Evolutionary conservation across 2,113 vertebrate species (phyloP).

Genomic region (Labeo rohita): DNA sequence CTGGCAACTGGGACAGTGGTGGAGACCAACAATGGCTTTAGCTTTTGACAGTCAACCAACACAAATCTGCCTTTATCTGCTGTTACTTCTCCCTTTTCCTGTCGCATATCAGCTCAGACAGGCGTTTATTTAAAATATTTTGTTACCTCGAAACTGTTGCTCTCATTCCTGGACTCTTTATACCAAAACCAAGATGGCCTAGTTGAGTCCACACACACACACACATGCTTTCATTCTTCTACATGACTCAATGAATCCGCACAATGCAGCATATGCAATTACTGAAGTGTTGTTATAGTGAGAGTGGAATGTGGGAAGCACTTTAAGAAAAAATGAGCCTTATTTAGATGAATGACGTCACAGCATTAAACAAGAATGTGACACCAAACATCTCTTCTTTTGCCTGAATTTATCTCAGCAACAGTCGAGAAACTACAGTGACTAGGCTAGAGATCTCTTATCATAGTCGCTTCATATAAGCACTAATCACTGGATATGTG

Average conservation of each 20-base stretch:
- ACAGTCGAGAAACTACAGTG: background rate
- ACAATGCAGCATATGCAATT: slow-evolving; percentile 3
- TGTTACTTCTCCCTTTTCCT: background rate
- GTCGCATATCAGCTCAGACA: background rate
- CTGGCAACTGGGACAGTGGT: background rate
- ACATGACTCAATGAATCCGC: background rate
- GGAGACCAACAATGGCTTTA: background rate
- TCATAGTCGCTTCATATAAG: too few relatives aligned
- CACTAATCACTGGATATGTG: too few relatives aligned
- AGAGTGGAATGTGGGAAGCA: background rate
- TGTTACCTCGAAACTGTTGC: background rate
- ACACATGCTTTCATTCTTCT: background rate
- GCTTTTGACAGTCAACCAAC: background rate
- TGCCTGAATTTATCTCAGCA: background rate
- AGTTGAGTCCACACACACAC: background rate
- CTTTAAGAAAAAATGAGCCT: background rate
- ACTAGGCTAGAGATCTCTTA: background rate
- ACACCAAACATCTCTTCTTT: background rate
- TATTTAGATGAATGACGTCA: background rate
- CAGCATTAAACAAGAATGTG: slow-evolving; percentile 4
- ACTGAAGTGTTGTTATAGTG: background rate
- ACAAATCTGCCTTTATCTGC: background rate
- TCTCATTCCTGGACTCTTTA: background rate
- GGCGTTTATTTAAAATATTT: background rate
- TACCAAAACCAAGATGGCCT: background rate